Evolutionary conservation across 2,888 invertebrate genomes (phyloP), one percentile per base, ranked within the genome.

Genomic region (Hetaerina titia): DNA sequence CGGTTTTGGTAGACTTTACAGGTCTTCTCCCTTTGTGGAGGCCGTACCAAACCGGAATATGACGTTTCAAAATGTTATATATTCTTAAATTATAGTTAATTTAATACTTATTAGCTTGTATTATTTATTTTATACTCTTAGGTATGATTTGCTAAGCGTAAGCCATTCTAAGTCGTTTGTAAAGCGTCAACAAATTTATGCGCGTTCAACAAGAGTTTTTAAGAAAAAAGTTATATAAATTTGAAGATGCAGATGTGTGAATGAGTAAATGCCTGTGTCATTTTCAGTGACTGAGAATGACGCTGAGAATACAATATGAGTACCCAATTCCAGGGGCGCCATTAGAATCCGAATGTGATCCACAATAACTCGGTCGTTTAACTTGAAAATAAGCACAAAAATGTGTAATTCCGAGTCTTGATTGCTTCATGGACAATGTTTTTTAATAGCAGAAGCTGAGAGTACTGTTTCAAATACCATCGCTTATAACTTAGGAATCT

Each of bases 61-160:
- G 81, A 31, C 4, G 13, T 81, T 81, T 81, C 31, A 31, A 81
- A 81, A 56, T 56, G 22, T 64, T 45, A 69, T n/a, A 69, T 92
- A 92, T 92, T 64, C 92, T 69, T 63, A 92, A n/a, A 63, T 90
- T 69, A 92, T 92, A 74, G 92, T 92, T 92, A 92, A 69, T 92
- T 92, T 92, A 92, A 92, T 92, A 56, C 13, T 89, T 31, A 25
- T 22, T 89, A 89, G 58, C 89, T 15, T 89, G n/a, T 89, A 22
- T 89, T 92, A 90, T 63, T 90, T 63, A 56, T 90, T 69, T 90
- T 13, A 81, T 81, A 81, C 19, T 81, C 63, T 92, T 92, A 64
- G 92, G 57, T 92, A 92, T 92, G 92, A 92, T 92, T 92, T 92
- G 92, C 92, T 92, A 92, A 92, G 92, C 92, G 92, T 92, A 92